These are phyloP conservation scores for Brachystomella parvula DNA, from an alignment of 1,140 invertebrate genomes.

Conservation along the genomic window DNA sequence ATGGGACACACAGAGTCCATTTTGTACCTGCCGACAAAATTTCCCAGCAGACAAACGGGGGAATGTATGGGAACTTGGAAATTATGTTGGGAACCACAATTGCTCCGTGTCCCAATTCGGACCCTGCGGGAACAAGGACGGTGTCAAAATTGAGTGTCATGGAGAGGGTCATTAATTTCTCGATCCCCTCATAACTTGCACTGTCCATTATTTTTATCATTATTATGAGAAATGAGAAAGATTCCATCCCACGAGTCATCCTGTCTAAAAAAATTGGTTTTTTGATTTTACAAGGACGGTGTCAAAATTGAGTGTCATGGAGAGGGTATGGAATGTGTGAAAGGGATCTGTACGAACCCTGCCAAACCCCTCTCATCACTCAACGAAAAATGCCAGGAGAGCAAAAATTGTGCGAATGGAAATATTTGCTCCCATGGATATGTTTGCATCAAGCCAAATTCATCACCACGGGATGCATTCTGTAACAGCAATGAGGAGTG, in stretches of 20 bases:
- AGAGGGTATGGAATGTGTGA: neutral
- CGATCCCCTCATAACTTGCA: too few species aligned
- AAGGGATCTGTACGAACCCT: neutral
- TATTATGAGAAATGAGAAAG: too few species aligned
- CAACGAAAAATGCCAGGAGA: neutral
- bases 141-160: conserved; percentile 1
- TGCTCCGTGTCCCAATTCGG: neutral
- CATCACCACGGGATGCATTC: neutral
- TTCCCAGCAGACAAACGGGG: neutral
- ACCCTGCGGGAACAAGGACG: neutral
- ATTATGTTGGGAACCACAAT: neutral
- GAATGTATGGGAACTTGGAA: neutral
- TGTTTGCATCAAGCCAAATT: neutral
- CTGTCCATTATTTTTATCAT: too few species aligned
- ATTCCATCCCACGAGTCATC: too few species aligned
- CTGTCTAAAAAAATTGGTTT: too few species aligned
- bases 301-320: neutral
- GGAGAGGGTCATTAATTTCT: too few species aligned
- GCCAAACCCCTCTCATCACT: neutral
- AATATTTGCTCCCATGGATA: neutral
- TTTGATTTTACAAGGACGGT: neutral
- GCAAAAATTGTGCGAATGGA: neutral
- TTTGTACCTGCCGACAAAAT: neutral
- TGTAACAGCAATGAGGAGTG: neutral
- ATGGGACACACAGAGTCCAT: neutral